phyloP scores from a whole-genome alignment of 2,113 vertebrate genomes.

The Peromyscus polionotus region DNA sequence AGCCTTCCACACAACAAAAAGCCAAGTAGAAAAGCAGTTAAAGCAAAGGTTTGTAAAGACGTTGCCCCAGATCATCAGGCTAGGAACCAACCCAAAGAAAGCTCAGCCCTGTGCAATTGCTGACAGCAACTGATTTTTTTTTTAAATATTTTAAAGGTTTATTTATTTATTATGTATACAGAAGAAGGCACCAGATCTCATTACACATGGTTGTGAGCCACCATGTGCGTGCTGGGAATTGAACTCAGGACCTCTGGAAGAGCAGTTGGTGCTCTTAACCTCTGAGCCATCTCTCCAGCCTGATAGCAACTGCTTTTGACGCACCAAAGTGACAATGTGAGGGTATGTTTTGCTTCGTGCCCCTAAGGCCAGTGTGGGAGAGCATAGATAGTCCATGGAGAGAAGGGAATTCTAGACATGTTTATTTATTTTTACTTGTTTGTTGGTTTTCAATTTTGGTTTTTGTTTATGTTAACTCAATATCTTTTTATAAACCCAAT shows the following conservation, averaged over 20 bases:
- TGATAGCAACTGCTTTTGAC: neutral
- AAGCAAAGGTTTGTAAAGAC: slow-evolving; percentile 42
- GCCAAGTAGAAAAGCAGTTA: neutral
- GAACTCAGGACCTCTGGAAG: too few species aligned
- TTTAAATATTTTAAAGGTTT: too few species aligned
- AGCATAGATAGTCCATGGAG: neutral
- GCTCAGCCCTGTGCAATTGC: neutral
- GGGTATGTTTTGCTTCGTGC: neutral
- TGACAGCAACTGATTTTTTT: neutral
- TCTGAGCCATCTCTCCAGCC: neutral
- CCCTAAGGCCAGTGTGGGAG: neutral
- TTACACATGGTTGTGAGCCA: too few species aligned
- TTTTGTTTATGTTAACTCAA: neutral
- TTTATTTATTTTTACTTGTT: neutral
- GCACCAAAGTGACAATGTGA: neutral
- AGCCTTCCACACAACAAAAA: neutral
- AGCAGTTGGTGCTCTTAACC: too few species aligned
- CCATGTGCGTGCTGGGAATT: too few species aligned
- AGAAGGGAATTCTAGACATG: neutral
- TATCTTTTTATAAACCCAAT: neutral
- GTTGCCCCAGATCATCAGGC: neutral
- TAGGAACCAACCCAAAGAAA: neutral
- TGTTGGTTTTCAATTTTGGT: neutral
- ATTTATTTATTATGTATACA: too few species aligned
- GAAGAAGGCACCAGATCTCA: too few species aligned